Base-by-base conservation (phyloP, 2,113 vertebrate species). In the Tretioscincus oriximinensis region DNA sequence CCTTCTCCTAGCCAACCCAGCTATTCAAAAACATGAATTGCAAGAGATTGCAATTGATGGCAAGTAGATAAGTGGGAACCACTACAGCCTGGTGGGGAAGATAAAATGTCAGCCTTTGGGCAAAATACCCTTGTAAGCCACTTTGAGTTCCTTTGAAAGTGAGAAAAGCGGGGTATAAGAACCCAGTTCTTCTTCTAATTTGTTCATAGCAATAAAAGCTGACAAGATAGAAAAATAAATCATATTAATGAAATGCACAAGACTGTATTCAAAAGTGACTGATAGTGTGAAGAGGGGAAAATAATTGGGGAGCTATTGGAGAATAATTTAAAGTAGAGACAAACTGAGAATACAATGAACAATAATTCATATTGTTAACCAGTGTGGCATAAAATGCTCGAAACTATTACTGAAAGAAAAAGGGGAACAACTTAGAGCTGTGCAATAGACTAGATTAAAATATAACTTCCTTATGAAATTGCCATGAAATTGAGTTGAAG, bases 401-500 rank as follows among this genome's bases (percentile, higher is more conserved):
- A 85, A 58, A 85, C 20, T 71, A 76, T 79, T 85, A 90, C 29
- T 88, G 81, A 90, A 90, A 88, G 58, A 78, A 88, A 88, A 85
- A 88, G 66, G 1, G 20, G 71, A 78, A 83, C 85, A 92, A 81
- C 6, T 21, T 81, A 84, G 49, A 88, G 24, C 76, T 91, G 69
- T 88, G 77, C 1, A 41, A 60, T 26, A 82, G 24, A 91, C 35
- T 91, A 73, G 72, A 91, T 93, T 93, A 91, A 93, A 95, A 91
- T 85, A 84, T 78, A 93, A 76, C 72, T 75, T 93, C 78, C 84
- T 94, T 87, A 93, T 84, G 83, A 93, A 94, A 91, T 92, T 85
- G 78, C 87, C 86, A 89, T 91, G 82, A 94, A 93, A 93, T 90
- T 92, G 85, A 92, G 77, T 92, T 87, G 84, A 93, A 92, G 76